Evolutionary conservation across 2,888 invertebrate genomes (phyloP).

Genomic region (Bellardia bayeri): DNA sequence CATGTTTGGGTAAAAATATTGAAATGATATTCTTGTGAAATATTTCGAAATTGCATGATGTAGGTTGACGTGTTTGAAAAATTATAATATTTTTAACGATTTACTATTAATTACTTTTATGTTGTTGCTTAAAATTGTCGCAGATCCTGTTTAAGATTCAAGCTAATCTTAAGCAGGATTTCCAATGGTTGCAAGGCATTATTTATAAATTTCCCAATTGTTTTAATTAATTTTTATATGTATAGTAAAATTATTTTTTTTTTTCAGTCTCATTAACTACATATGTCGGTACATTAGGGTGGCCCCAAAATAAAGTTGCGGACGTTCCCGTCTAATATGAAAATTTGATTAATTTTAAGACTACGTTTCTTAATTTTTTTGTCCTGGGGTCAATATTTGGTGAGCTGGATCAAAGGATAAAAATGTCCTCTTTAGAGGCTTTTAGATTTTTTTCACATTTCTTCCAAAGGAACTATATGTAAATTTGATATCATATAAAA

Average conservation of each 20-base stretch:
- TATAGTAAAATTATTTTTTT: background rate
- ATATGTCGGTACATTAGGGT: background rate
- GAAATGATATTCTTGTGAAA: background rate
- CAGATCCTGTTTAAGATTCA: background rate
- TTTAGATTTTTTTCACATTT: too few species aligned
- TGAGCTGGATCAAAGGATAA: too few species aligned
- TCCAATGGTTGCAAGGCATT: background rate
- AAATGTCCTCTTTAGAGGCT: too few species aligned
- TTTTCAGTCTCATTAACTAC: background rate
- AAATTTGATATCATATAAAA: too few species aligned
- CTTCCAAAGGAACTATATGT: too few species aligned
- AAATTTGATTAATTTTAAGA: too few species aligned
- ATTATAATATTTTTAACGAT: background rate
- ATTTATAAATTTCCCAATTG: background rate
- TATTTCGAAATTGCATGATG: conserved; percentile 3
- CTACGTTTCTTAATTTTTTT: too few species aligned
- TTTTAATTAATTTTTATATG: background rate
- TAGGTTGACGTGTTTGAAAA: background rate
- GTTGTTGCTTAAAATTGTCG: background rate
- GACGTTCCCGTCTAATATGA: too few species aligned
- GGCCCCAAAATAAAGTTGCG: too few species aligned
- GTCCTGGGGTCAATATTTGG: too few species aligned
- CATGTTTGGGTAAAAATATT: background rate
- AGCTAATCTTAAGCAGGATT: background rate
- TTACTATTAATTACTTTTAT: background rate